Percentiles rank a stretch among this genome's conserved stretches.
phyloP scores from a whole-genome alignment of 2,888 invertebrate genomes.

The Panopea generosa region DNA sequence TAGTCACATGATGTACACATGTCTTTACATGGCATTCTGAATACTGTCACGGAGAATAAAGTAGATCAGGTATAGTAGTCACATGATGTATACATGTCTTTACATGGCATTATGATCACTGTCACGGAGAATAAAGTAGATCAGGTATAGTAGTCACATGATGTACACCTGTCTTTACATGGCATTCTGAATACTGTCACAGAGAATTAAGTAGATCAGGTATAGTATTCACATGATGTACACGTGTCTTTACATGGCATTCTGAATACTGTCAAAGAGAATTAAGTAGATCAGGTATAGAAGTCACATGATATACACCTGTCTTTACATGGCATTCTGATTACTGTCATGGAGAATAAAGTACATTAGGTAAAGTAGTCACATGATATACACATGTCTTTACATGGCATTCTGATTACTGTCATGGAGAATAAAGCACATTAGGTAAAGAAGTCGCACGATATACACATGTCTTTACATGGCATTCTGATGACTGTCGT shows the following conservation, averaged over 20 bases:
- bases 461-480: constrained; percentile 77
- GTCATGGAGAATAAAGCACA: no score
- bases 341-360: no score
- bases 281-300: no score
- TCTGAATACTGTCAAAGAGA: no score
- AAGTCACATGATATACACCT: no score
- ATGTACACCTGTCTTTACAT: constrained; percentile 46
- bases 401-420: constrained; percentile 78
- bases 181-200: no score
- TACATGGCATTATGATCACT: constrained; percentile 73
- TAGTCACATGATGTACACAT: neutral
- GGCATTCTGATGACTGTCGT: constrained; percentile 77
- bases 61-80: constrained; percentile 75
- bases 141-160: constrained; percentile 68
- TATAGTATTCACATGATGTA: no score
- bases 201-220: no score
- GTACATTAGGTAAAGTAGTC: no score
- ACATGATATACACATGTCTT: no score
- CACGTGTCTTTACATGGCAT: constrained; percentile 79
- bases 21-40: constrained; percentile 70
- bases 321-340: constrained; percentile 78
- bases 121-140: constrained; percentile 78
- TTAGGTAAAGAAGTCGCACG: no score
- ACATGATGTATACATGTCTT: neutral
- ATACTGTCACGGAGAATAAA: constrained; percentile 76